Evolutionary conservation across 2,113 vertebrate species (phyloP).

Genomic region (zebrafish (Danio rerio)): DNA sequence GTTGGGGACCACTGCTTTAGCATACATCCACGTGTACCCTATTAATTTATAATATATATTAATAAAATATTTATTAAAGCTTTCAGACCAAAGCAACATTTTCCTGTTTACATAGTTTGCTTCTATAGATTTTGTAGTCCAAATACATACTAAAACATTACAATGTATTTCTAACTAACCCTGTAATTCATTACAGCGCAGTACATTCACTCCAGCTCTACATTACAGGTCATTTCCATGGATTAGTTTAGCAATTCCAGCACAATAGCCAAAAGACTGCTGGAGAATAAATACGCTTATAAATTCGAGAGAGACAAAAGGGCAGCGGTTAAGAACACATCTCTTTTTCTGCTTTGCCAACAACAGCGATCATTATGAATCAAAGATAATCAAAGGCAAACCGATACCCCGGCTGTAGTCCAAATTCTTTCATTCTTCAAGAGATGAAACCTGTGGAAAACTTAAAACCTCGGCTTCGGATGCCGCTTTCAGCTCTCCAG

Average conservation of each 20-base stretch:
- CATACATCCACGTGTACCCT: no score
- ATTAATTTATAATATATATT: no score
- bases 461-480: conserved; percentile 19
- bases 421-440: neutral
- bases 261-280: neutral
- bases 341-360: neutral
- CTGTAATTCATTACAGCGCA: no score
- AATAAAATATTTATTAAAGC: no score
- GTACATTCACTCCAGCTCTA: neutral
- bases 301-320: neutral
- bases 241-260: neutral
- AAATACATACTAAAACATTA: no score
- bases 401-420: conserved; percentile 19
- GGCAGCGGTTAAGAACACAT: neutral
- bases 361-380: neutral
- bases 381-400: conserved; percentile 27
- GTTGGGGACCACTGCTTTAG: no score
- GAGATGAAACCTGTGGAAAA: conserved; percentile 1
- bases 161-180: no score
- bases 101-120: no score
- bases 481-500: conserved; percentile 23
- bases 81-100: no score
- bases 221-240: neutral
- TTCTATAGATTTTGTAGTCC: no score
- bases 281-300: neutral